Evolutionary conservation across 2,797 vertebrate species (phyloP).

Genomic region (Rhodeus uyekii): DNA sequence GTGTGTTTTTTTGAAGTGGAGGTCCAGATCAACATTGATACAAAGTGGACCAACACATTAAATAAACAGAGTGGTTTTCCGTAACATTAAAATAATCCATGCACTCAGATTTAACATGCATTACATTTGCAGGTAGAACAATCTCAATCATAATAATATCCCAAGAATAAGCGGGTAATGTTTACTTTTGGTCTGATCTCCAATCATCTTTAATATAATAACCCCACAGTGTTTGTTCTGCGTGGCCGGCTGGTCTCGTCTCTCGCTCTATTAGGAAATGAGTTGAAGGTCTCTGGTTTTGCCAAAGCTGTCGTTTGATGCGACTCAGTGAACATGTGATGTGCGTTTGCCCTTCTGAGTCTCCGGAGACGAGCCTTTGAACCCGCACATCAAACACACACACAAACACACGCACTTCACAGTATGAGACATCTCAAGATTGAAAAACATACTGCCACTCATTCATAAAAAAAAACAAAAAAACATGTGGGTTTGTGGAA

Average conservation of each 20-base stretch:
- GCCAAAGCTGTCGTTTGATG: conserved; percentile 49
- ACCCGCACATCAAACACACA: conserved; percentile 6
- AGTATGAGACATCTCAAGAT: background rate
- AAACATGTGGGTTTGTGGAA: background rate
- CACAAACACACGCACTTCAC: background rate
- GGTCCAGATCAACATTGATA: conserved; percentile 51
- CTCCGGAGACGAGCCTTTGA: conserved; percentile 20
- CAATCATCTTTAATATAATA: conserved; percentile 61
- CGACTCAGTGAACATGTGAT: background rate
- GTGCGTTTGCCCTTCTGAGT: background rate
- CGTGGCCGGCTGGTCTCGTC: too few relatives aligned
- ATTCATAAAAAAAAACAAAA: background rate
- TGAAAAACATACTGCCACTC: background rate
- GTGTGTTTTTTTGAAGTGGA: conserved; percentile 56
- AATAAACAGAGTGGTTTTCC: conserved; percentile 66
- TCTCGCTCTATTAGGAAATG: conserved; percentile 14
- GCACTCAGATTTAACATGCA: conserved; percentile 57
- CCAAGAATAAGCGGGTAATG: conserved; percentile 48
- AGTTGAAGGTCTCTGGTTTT: conserved; percentile 59
- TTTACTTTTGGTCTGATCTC: conserved; percentile 58
- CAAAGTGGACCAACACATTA: background rate
- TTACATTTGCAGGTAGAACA: conserved; percentile 58
- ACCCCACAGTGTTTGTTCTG: background rate
- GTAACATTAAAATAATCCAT: conserved; percentile 70
- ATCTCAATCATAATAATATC: conserved; percentile 70